Evolutionary conservation across 1,140 invertebrate genomes (phyloP).

Genomic region (Apis laboriosa): DNA sequence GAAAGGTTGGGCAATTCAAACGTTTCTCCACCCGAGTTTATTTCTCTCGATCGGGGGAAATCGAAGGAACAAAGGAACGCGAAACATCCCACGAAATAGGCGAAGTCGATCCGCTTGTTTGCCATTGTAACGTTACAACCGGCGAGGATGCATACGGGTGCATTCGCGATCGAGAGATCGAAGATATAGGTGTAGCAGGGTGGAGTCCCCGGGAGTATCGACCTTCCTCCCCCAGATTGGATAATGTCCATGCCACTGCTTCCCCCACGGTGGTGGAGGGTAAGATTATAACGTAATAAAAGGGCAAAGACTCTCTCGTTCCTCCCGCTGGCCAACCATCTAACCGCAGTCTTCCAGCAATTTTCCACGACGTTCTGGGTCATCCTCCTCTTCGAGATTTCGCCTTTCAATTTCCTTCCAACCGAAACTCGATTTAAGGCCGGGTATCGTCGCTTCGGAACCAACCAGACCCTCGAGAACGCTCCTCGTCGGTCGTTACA

Average conservation of each 20-base stretch:
- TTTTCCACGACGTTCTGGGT: constrained; percentile 32
- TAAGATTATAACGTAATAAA: constrained; percentile 51
- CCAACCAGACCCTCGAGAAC: neutral
- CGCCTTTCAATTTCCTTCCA: constrained; percentile 47
- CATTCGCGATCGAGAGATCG: neutral
- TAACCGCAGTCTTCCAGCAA: constrained; percentile 30
- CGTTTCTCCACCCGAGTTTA: neutral
- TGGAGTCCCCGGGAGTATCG: neutral
- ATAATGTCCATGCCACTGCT: constrained; percentile 21
- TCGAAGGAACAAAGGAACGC: constrained; percentile 6
- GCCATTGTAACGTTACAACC: neutral
- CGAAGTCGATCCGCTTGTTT: constrained; percentile 1
- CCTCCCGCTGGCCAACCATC: neutral
- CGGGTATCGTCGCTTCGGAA: neutral
- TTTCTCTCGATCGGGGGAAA: neutral
- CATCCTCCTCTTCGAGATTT: constrained; percentile 30
- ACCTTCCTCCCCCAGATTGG: constrained; percentile 23
- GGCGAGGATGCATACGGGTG: neutral
- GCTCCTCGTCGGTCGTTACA: neutral
- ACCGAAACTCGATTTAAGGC: constrained; percentile 43
- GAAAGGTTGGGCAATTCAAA: neutral
- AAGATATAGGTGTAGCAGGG: neutral
- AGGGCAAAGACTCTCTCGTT: constrained; percentile 31
- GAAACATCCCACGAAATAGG: no score
- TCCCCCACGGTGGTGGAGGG: neutral